phyloP scores from a whole-genome alignment of 2,797 vertebrate genomes.

The Karalla daura region DNA sequence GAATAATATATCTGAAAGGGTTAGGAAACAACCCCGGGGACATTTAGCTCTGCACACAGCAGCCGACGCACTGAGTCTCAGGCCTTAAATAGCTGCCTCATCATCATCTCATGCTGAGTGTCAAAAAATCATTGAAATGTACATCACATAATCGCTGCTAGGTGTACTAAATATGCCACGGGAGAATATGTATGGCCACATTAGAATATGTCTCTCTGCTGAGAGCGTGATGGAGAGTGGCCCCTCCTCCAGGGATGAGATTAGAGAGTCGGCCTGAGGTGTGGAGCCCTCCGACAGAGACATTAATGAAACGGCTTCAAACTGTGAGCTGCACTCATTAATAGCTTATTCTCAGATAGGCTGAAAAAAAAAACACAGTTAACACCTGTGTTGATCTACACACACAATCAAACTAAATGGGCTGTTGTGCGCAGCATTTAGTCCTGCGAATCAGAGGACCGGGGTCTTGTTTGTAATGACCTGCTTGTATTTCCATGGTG shows the following conservation, averaged over 20 bases:
- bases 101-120: conserved; percentile 41
- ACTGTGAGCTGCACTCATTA: conserved; percentile 48
- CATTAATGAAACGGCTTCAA: conserved; percentile 76
- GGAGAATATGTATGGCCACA: conserved; percentile 48
- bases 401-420: not conserved
- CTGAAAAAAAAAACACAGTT: conserved; percentile 2
- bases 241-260: conserved; percentile 43
- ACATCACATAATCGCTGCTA: conserved; percentile 40
- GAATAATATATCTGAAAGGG: conserved; percentile 51
- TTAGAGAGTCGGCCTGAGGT: conserved; percentile 55
- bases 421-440: too few species aligned
- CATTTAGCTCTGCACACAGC: conserved; percentile 7
- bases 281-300: conserved; percentile 66
- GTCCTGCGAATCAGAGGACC: not conserved
- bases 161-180: conserved; percentile 43
- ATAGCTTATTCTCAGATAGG: conserved; percentile 8
- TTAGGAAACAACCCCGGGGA: conserved; percentile 32
- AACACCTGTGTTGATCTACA: conserved; percentile 20
- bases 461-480: conserved; percentile 12
- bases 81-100: conserved; percentile 40
- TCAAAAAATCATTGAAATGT: conserved; percentile 47
- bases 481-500: conserved; percentile 18
- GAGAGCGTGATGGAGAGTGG: conserved; percentile 45
- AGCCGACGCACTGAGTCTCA: conserved; percentile 23
- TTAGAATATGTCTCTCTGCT: conserved; percentile 48